A percentile compares a stretch with the other conserved stretches of the same genome.
Evolutionary conservation across 2,113 vertebrate genomes (phyloP).

Genomic region (Silurus asotus): DNA sequence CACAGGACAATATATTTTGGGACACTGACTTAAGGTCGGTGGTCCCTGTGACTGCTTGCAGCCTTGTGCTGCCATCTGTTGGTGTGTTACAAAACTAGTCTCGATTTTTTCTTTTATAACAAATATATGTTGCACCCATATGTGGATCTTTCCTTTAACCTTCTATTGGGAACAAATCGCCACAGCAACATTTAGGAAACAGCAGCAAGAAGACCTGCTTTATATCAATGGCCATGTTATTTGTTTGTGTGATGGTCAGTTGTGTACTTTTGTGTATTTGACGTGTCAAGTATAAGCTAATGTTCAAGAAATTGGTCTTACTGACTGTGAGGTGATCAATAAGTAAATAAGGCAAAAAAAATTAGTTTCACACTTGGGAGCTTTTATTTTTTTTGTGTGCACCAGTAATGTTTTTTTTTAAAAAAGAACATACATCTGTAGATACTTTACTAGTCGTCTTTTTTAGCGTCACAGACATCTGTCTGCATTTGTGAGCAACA

Average conservation of each 20-base stretch:
- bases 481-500: not conserved
- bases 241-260: not conserved
- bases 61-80: too few species aligned
- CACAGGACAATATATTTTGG: too few species aligned
- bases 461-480: not conserved
- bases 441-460: not conserved
- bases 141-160: not conserved
- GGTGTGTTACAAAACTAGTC: too few species aligned
- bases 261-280: not conserved
- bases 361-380: not conserved
- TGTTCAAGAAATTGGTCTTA: not conserved
- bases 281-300: not conserved
- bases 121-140: not conserved
- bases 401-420: not conserved
- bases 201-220: not conserved
- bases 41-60: too few species aligned
- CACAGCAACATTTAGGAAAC: not conserved
- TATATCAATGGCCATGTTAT: not conserved
- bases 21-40: too few species aligned
- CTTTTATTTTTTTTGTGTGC: not conserved
- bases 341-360: not conserved
- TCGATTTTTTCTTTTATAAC: not conserved
- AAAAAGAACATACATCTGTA: slow-evolving; percentile 1
- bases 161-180: not conserved
- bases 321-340: not conserved